Evolutionary conservation across 2,888 invertebrate species (phyloP), one percentile per base, ranked within the genome.

Genomic region (Acleris laterana): DNA sequence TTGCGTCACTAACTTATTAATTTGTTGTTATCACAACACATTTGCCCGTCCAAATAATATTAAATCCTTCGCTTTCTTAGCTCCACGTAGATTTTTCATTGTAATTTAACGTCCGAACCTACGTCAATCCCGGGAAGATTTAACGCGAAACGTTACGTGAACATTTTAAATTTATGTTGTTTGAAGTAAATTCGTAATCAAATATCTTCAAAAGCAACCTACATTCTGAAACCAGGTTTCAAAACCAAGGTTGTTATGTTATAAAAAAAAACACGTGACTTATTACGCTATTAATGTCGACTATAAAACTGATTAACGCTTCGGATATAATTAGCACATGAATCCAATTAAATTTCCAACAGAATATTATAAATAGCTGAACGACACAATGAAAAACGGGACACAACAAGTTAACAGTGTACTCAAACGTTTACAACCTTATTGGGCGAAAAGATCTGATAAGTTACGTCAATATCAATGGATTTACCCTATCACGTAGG

Each of bases 151-250:
- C 79, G 79, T 79, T 78, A 70, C 71, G 77, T 73, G 80, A 83
- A 83, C 79, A 82, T 82, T 77, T 84, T 85, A 85, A 87, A 87
- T 85, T 87, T 58, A 69, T 62, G 72, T 71, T 69, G 71, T 71
- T 68, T 70, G 68, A 72, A 72, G 56, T 71, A 76, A 81, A 74
- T 75, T 70, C 71, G 72, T 76, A 77, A 77, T 84, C 83, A 86
- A 85, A 81, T 77, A 72, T 81, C 82, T 82, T 87, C 86, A 87
- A 88, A 81, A 84, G 84, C 74, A 81, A 87, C 87, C 89, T 80
- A 85, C 64, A 78, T 87, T 72, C 60, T 58, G 71, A 74, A 87
- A 82, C 72, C 71, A 71, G 80, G 80, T 84, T 83, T 78, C 59
- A 75, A 78, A 79, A 73, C 79, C 86, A 85, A 87, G 85, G 85